Evolutionary conservation across 2,113 vertebrate genomes (phyloP).

Genomic region (Corvus hawaiiensis): DNA sequence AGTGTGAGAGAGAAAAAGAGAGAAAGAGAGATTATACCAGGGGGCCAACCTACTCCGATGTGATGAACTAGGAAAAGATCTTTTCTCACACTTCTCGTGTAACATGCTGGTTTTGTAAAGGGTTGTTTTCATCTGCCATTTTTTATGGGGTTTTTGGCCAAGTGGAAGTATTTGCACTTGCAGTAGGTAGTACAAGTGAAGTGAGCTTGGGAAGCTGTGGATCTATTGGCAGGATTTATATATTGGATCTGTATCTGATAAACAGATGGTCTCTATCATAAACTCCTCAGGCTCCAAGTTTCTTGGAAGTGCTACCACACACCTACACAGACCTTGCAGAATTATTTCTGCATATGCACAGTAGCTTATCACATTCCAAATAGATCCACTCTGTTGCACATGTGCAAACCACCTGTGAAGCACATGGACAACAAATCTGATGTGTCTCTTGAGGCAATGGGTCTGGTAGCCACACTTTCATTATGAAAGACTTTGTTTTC

Average conservation of each 20-base stretch:
- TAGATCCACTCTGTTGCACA: neutral
- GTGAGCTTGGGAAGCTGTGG: neutral
- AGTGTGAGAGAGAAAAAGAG: neutral
- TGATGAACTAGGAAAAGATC: neutral
- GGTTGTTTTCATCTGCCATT: neutral
- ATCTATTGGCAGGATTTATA: neutral
- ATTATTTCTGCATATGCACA: neutral
- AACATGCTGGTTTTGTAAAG: neutral
- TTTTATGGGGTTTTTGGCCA: neutral
- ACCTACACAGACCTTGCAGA: neutral
- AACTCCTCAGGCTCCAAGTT: neutral
- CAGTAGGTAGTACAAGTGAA: neutral
- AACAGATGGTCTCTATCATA: neutral
- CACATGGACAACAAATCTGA: neutral
- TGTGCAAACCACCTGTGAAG: neutral
- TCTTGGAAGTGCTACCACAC: neutral
- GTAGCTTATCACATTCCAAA: neutral
- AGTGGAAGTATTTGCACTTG: neutral
- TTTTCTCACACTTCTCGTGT: neutral
- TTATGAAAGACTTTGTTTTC: neutral
- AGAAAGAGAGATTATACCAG: neutral
- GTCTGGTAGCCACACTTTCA: neutral
- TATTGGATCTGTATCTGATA: neutral
- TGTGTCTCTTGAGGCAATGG: neutral
- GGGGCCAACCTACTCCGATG: rapidly evolving